Conservation (phyloP, 2,113 vertebrate species). For the Lanius collurio region DNA sequence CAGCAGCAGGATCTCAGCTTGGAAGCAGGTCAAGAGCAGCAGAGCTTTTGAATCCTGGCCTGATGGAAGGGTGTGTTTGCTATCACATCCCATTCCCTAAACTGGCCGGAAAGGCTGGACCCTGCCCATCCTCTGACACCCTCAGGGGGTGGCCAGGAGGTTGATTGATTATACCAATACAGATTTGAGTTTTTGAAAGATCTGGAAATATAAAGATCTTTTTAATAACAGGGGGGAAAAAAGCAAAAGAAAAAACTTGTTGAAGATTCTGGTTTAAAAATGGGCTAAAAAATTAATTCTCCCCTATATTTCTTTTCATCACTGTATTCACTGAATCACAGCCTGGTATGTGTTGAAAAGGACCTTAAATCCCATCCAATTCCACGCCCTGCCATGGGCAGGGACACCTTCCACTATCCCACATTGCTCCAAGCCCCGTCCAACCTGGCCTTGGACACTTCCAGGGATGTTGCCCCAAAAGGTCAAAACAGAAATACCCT, state of each 20-base stretch:
- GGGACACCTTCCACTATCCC: not conserved
- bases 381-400: not conserved
- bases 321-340: not conserved
- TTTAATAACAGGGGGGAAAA: not conserved
- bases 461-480: not conserved
- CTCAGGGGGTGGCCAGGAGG: not conserved
- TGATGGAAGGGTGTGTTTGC: not conserved
- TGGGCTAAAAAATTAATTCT: not conserved
- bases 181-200: not conserved
- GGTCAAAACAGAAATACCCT: not conserved
- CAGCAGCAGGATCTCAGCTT: not conserved
- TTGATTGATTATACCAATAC: too few relatives aligned
- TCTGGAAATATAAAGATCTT: not conserved
- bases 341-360: not conserved
- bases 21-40: not conserved
- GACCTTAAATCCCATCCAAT: not conserved
- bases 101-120: accelerated
- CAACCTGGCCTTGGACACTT: accelerated
- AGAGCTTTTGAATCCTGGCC: not conserved
- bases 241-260: not conserved
- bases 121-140: not conserved
- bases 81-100: not conserved
- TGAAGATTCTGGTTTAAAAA: not conserved
- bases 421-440: accelerated
- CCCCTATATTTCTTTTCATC: not conserved